These are phyloP conservation scores for Zaprionus inermis DNA, from an alignment of 1,140 invertebrate genomes.

Conservation along the genomic window DNA sequence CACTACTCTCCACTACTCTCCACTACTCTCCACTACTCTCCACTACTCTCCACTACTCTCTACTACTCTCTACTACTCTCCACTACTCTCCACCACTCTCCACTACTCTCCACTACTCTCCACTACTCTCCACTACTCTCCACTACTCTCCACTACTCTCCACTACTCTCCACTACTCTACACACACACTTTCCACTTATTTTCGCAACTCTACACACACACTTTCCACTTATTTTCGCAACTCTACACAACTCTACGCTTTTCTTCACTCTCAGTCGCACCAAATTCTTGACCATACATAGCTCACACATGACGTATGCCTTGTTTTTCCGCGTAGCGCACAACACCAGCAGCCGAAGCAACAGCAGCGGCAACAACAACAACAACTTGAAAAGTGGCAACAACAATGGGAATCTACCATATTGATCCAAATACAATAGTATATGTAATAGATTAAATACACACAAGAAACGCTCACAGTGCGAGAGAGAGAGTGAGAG, in stretches of 20 bases:
- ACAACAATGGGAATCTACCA: slow-evolving; percentile 3
- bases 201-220: background rate
- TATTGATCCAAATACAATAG: slow-evolving; percentile 57
- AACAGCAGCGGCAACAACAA: slow-evolving; percentile 15
- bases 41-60: background rate
- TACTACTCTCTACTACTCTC: background rate
- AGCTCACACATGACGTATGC: background rate
- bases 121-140: background rate
- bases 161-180: background rate
- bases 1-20: slow-evolving; percentile 1
- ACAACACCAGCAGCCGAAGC: background rate
- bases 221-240: background rate
- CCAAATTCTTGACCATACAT: slow-evolving; percentile 1
- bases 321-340: background rate
- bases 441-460: slow-evolving; percentile 62
- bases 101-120: background rate
- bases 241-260: background rate
- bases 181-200: background rate
- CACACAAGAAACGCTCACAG: slow-evolving; percentile 14
- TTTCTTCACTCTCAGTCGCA: background rate
- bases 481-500: no score
- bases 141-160: background rate
- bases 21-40: background rate
- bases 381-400: slow-evolving; percentile 5
- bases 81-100: background rate